Conservation (phyloP, 2,113 vertebrate species). For the Microtus richardsoni region DNA sequence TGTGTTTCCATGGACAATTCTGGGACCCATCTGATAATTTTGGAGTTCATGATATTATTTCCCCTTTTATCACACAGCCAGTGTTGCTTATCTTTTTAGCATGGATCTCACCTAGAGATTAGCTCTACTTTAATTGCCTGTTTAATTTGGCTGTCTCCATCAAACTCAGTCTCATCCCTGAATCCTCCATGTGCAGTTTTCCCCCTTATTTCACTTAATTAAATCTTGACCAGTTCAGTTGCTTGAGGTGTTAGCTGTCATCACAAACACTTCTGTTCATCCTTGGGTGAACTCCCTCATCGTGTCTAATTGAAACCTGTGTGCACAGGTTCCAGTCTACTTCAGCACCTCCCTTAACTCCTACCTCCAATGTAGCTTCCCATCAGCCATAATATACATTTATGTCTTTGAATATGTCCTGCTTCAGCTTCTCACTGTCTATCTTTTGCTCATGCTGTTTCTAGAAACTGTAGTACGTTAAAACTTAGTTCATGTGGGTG, state of each 20-base stretch:
- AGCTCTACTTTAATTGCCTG: neutral
- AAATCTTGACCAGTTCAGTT: neutral
- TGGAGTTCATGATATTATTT: neutral
- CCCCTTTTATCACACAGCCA: neutral
- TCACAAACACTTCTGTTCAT: neutral
- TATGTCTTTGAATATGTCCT: neutral
- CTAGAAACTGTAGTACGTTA: neutral
- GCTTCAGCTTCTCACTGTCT: neutral
- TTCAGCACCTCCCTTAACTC: neutral
- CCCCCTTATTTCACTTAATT: constrained; percentile 14
- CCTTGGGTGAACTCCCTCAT: neutral
- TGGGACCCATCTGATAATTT: neutral
- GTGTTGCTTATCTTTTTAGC: neutral
- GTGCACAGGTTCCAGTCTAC: neutral
- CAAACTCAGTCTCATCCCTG: constrained; percentile 15
- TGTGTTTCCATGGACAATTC: neutral
- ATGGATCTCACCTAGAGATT: neutral
- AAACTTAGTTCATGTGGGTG: neutral
- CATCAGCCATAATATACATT: neutral
- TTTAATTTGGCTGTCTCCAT: constrained; percentile 19
- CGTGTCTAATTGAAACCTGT: neutral
- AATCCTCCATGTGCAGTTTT: neutral
- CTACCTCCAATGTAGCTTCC: neutral
- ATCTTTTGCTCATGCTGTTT: neutral
- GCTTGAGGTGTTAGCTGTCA: neutral